These are phyloP conservation scores for Tethya wilhelma DNA, from an alignment of 37 sponge, comb jelly and placozoan species.

Conservation along the genomic window DNA sequence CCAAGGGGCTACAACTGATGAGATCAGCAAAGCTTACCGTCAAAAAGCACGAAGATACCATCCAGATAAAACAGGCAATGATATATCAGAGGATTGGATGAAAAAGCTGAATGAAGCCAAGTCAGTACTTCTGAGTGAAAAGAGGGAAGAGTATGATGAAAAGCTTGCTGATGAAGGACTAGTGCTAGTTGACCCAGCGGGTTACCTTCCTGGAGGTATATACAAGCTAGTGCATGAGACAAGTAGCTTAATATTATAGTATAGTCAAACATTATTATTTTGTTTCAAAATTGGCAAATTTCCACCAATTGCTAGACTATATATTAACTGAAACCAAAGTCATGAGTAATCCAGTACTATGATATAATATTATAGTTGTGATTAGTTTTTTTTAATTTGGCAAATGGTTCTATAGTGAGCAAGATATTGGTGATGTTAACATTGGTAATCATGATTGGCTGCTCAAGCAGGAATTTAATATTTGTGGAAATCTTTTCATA, in stretches of 20 bases:
- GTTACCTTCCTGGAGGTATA: constrained; percentile 2
- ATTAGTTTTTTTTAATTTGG: no score
- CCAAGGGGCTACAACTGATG: neutral
- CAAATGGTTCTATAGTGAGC: no score
- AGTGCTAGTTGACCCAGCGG: neutral
- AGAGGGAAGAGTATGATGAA: constrained; percentile 11
- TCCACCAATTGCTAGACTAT: no score
- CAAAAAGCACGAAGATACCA: neutral
- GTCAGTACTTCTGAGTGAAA: neutral
- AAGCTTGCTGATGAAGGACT: neutral
- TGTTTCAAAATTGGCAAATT: neutral
- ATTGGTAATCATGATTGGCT: no score
- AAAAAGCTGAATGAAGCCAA: constrained; percentile 12
- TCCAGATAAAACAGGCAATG: neutral
- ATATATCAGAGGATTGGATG: neutral
- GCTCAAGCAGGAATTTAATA: no score
- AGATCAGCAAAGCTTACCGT: neutral
- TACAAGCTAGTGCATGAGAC: no score
- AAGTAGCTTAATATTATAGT: neutral
- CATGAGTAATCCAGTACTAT: no score
- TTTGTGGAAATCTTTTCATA: no score
- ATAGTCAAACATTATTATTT: neutral
- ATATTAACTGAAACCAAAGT: no score
- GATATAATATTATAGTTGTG: no score
- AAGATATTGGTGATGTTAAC: no score